phyloP scores from a whole-genome alignment of 2,113 vertebrate species.

The Machaerirhynchus nigripectus region DNA sequence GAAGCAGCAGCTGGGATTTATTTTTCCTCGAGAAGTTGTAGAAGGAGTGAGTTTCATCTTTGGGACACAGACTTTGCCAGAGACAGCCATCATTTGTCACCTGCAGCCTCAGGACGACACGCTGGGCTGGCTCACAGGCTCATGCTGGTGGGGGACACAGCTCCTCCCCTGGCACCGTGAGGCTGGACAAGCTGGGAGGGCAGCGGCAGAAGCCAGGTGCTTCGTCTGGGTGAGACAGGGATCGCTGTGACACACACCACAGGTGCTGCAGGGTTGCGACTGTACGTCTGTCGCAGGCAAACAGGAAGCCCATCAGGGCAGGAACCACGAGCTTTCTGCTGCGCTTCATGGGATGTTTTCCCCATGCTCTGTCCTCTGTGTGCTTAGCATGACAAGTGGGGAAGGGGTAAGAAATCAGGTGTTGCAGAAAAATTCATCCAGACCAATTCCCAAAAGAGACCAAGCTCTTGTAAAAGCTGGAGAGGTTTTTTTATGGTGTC shows the following conservation, averaged over 20 bases:
- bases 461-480: not conserved
- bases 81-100: not conserved
- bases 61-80: not conserved
- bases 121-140: not conserved
- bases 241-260: not conserved
- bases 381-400: not conserved
- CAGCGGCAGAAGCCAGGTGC: not conserved
- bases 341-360: fast-evolving
- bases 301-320: not conserved
- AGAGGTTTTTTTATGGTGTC: not conserved
- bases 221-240: not conserved
- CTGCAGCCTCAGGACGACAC: fast-evolving
- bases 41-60: not conserved
- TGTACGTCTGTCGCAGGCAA: not conserved
- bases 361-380: not conserved
- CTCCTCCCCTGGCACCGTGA: fast-evolving
- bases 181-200: not conserved
- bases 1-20: not conserved
- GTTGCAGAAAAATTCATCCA: not conserved
- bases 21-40: not conserved
- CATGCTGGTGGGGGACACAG: fast-evolving
- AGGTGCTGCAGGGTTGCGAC: fast-evolving
- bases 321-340: not conserved
- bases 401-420: not conserved
- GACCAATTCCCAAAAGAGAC: not conserved